Percentiles rank a stretch among this genome's conserved stretches.
These are phyloP conservation scores for Hirundichthys speculiger DNA, from an alignment of 2,113 vertebrate species.

Conservation along the genomic window DNA sequence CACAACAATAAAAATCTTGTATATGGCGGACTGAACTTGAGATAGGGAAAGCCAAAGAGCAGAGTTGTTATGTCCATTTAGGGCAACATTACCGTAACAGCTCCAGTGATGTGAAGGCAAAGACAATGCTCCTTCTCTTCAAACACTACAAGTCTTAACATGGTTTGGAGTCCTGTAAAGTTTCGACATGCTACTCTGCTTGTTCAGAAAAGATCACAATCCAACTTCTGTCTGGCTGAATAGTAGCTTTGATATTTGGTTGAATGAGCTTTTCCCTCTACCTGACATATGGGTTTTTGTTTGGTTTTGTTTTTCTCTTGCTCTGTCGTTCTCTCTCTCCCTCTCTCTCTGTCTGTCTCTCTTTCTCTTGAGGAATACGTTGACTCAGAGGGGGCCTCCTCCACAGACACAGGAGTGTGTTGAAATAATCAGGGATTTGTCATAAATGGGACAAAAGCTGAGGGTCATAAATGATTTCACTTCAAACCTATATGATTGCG, in stretches of 20 bases:
- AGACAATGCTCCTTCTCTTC: constrained; percentile 12
- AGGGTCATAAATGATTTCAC: neutral
- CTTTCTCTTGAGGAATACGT: too few species aligned
- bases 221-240: neutral
- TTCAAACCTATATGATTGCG: neutral
- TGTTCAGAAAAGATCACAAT: neutral
- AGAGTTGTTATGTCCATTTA: constrained; percentile 26
- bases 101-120: too few species aligned
- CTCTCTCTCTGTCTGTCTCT: neutral
- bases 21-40: neutral
- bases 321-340: neutral
- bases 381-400: too few species aligned
- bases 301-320: neutral
- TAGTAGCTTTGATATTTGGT: neutral
- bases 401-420: too few species aligned
- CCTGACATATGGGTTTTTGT: too few species aligned
- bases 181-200: constrained; percentile 23
- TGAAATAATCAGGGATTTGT: neutral
- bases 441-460: neutral
- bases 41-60: neutral
- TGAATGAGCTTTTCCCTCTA: neutral
- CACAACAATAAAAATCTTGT: neutral
- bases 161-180: constrained; percentile 2
- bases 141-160: constrained; percentile 69
- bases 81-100: constrained; percentile 30